These are phyloP conservation scores for Anaspis maculata DNA, from an alignment of 2,888 invertebrate genomes.

Conservation along the genomic window DNA sequence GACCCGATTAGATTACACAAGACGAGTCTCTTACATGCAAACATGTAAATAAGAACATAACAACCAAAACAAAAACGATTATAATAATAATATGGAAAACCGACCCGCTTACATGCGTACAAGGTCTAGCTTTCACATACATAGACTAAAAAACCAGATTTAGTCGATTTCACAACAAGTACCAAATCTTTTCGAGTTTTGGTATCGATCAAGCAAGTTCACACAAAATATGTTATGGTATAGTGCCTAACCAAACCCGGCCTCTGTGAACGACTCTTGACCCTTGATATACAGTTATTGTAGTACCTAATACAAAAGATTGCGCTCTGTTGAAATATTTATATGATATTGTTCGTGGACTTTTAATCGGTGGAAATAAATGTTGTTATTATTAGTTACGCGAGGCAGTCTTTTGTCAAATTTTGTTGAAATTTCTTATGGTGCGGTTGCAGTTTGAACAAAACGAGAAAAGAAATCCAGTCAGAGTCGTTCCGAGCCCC, in stretches of 20 bases:
- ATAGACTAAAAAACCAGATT: slow-evolving; percentile 2
- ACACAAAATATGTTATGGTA: slow-evolving; percentile 25
- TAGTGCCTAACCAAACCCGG: slow-evolving; percentile 34
- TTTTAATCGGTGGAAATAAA: slow-evolving; percentile 6
- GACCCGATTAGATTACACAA: too few species aligned
- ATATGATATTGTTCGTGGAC: slow-evolving; percentile 14
- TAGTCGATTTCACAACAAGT: slow-evolving; percentile 9
- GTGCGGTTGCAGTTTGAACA: too few species aligned
- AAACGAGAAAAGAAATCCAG: slow-evolving; percentile 6
- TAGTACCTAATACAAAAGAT: slow-evolving; percentile 16
- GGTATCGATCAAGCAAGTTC: not conserved
- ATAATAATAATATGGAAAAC: slow-evolving; percentile 1
- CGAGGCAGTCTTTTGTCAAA: slow-evolving; percentile 8
- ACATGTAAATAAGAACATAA: too few species aligned
- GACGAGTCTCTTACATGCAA: too few species aligned
- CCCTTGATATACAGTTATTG: too few species aligned
- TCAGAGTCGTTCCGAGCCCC: slow-evolving; percentile 29
- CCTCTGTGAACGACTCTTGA: slow-evolving; percentile 18
- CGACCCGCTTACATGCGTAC: slow-evolving; percentile 8
- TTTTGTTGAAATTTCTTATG: too few species aligned
- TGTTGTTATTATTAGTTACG: slow-evolving; percentile 7
- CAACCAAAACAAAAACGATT: too few species aligned
- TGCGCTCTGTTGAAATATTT: slow-evolving; percentile 19
- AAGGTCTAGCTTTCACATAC: not conserved
- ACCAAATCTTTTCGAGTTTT: not conserved